Conservation (phyloP, 2,797 vertebrate genomes). For the Lagorchestes hirsutus region DNA sequence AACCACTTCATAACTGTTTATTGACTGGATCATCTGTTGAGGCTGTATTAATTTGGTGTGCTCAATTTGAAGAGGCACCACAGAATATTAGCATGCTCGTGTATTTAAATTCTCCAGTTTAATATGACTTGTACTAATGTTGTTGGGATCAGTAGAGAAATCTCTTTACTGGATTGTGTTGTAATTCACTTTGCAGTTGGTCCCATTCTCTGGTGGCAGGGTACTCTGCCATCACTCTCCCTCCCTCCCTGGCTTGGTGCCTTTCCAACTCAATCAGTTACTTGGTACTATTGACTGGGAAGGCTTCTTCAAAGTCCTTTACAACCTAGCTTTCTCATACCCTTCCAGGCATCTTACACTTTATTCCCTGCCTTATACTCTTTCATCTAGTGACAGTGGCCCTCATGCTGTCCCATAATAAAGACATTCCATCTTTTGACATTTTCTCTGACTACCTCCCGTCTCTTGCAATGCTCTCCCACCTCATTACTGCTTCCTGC, state of each 20-base stretch:
- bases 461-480: background rate
- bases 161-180: background rate
- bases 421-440: background rate
- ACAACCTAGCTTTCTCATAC: background rate
- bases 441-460: background rate
- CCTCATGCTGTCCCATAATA: background rate
- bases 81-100: background rate
- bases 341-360: background rate
- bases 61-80: background rate
- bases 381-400: background rate
- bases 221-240: background rate
- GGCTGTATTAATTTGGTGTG: background rate
- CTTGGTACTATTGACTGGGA: background rate
- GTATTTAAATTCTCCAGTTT: background rate
- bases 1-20: slow-evolving; percentile 29
- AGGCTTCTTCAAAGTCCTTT: background rate
- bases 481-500: background rate
- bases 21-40: slow-evolving; percentile 44
- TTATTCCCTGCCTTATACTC: background rate
- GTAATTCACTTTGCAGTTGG: background rate
- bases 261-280: background rate
- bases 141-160: background rate
- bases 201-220: background rate
- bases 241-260: too few species aligned
- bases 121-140: background rate